Base-by-base conservation (phyloP, 1,140 invertebrate genomes). In the Ephestia elutella region DNA sequence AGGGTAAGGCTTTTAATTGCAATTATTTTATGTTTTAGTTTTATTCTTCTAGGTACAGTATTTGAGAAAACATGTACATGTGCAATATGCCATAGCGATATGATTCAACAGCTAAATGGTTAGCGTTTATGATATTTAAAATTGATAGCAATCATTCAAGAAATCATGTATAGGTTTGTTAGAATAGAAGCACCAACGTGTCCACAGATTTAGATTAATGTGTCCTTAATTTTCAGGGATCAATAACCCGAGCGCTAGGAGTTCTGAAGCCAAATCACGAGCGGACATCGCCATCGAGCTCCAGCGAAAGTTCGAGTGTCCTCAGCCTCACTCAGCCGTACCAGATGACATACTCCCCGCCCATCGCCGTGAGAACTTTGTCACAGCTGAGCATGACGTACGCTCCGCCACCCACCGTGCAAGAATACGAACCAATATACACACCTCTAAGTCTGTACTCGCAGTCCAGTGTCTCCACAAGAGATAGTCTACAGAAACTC, bases 231-330 rank as follows among this genome's bases (percentile, higher is more conserved):
- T 62, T 55, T 59, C 89, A 95, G 94, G 94, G 94, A 48, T 95
- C 94, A 35, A 89, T 95, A 73, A 93, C 93, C 57, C 90, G 94
- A 64, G 94, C 94, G 11, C 90, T 96, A 35, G 94, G 94, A 30
- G 86, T 66, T 0, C 82, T 94, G 13, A 89, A 89, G 60, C 78
- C 89, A 0, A 92, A 93, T 65, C 92, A 90, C 65, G 90, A 91
- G 62, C 86, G 90, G 54, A 87, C 90, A 0, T 92, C 92, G 4
- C 89, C 91, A 2, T 92, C 90, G 2, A 92, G 90, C 57, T 92
- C 90, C 0, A 92, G 90, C 56, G 91, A 90, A 67, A 91, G 86
- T 59, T 91, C 90, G 54, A 90, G 85, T 65, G 80, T 88, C n/a
- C 66, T 89, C 19, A 89, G 87, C 55, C 69, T 89, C 2, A 70